Conservation (phyloP, 2,888 invertebrate genomes). For the Cephalotes varians region DNA sequence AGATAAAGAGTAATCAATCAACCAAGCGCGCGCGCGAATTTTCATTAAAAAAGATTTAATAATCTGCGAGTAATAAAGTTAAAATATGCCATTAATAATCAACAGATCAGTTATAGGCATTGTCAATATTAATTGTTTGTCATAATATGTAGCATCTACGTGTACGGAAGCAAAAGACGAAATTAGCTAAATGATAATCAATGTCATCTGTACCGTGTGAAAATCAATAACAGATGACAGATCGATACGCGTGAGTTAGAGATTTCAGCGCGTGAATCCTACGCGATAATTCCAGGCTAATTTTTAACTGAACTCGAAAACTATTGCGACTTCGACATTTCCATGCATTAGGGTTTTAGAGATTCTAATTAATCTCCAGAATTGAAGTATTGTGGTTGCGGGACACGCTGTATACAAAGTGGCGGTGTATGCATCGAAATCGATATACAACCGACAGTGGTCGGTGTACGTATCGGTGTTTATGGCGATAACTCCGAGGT, state of each 20-base stretch:
- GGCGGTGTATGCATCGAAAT: constrained; percentile 33
- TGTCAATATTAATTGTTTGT: not conserved
- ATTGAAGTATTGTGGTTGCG: not conserved
- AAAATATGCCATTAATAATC: constrained; percentile 15
- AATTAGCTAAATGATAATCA: not conserved
- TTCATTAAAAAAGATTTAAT: constrained; percentile 14
- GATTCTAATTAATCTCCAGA: not conserved
- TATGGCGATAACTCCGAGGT: constrained; percentile 62
- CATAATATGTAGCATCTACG: not conserved
- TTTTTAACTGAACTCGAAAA: not conserved
- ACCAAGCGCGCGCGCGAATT: not conserved
- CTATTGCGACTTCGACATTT: not conserved
- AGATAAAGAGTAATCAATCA: constrained; percentile 7
- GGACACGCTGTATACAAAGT: constrained; percentile 12
- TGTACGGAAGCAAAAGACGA: not conserved
- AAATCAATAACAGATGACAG: constrained; percentile 24
- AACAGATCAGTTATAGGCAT: not conserved
- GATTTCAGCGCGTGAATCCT: not conserved
- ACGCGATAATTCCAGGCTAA: not conserved
- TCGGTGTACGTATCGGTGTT: constrained; percentile 55
- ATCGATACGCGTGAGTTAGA: not conserved
- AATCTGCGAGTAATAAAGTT: constrained; percentile 12
- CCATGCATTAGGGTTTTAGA: not conserved
- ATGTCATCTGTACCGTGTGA: not conserved
- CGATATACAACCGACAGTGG: constrained; percentile 42